A percentile compares a stretch with the other conserved stretches of the same genome.
Conservation (phyloP, 2,888 invertebrate genomes). For the Elegia similella region DNA sequence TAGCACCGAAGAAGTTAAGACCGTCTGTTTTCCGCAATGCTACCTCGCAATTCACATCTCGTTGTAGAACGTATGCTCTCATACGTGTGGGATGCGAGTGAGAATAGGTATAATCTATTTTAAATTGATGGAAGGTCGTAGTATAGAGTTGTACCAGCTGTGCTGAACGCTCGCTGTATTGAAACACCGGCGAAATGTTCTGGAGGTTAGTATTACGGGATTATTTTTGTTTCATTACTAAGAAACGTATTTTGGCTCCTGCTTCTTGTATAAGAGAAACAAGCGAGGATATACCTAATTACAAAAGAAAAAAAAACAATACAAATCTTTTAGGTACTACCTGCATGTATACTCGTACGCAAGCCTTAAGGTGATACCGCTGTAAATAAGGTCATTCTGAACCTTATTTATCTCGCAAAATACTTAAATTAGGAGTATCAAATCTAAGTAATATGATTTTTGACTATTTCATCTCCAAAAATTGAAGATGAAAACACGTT, state of each 20-base stretch:
- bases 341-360: no score
- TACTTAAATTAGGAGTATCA: no score
- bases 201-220: conserved; percentile 2
- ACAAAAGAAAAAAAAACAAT: no score
- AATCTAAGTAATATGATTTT: no score
- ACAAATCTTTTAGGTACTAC: no score
- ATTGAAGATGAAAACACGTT: no score
- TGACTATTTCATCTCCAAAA: no score
- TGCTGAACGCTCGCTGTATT: conserved; percentile 34
- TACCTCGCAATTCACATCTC: not conserved
- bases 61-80: conserved; percentile 15
- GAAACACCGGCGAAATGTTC: conserved; percentile 31
- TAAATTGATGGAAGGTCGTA: conserved; percentile 73
- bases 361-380: no score
- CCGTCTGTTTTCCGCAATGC: conserved; percentile 3
- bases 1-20: not conserved
- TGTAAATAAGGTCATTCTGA: no score
- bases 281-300: not conserved
- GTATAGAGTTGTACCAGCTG: conserved; percentile 43
- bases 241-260: not conserved
- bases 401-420: no score
- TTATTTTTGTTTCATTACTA: conserved; percentile 12
- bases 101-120: conserved; percentile 60
- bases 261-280: not conserved
- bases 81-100: conserved; percentile 24